phyloP scores from a whole-genome alignment of 2,113 vertebrate species.

The Mionectes macconnelli region DNA sequence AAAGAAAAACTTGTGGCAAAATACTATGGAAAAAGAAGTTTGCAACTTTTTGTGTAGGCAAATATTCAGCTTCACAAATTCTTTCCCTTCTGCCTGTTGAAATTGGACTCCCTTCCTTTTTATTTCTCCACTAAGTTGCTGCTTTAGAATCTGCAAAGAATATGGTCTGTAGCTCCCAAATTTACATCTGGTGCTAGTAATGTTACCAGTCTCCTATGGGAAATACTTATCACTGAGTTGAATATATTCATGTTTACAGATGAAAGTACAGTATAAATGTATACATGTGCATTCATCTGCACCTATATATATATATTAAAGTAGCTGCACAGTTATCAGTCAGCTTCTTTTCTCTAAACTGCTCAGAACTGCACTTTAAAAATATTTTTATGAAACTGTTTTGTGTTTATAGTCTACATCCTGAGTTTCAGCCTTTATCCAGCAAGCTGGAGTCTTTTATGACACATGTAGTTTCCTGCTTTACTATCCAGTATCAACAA shows the following conservation, averaged over 20 bases:
- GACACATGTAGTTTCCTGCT: neutral
- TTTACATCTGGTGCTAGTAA: neutral
- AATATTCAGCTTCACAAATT: neutral
- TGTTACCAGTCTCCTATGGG: neutral
- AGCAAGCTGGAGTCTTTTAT: neutral
- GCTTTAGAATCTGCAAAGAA: neutral
- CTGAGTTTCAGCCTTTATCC: neutral
- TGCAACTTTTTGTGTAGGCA: neutral
- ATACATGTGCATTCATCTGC: neutral
- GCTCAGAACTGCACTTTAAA: neutral
- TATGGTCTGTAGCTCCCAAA: neutral
- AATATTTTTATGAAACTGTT: neutral
- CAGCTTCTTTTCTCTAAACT: neutral
- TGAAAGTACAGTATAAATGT: neutral
- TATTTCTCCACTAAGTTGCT: neutral
- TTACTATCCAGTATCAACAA: neutral
- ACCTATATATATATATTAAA: neutral
- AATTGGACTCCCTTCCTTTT: neutral
- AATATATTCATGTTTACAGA: neutral
- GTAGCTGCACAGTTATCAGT: neutral
- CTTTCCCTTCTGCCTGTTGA: neutral
- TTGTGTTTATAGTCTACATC: constrained; percentile 28
- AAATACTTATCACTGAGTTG: neutral
- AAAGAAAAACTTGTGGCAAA: neutral
- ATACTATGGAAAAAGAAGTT: neutral